Evolutionary conservation across 2,888 invertebrate genomes (phyloP), one percentile per base, ranked within the genome.

Genomic region (Epirrhoe alternata): DNA sequence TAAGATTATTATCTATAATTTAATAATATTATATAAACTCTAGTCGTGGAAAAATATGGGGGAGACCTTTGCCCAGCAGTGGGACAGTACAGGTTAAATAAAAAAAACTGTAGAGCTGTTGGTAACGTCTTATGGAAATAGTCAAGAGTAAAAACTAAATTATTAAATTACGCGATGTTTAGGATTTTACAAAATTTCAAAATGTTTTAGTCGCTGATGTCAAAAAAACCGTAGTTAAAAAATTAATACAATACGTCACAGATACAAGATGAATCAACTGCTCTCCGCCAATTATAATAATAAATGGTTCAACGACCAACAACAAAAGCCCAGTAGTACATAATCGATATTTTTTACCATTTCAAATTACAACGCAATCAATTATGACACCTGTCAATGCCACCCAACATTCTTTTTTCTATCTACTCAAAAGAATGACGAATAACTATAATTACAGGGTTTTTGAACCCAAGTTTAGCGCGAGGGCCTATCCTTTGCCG

Each of bases 381-480:
- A 68, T 69, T 51, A 65, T 52, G 17, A 51, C 62, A 66, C 67
- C 64, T 72, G 69, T 66, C 69, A 59, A 58, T 56, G 16, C 62
- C 58, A 62, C 62, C 50, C 5, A 59, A 55, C 64, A 54, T 56
- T 51, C 24, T 64, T 64, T 66, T 67, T 60, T 50, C 35, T 55
- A 42, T 56, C 50, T 30, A 38, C 14, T 30, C 30, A 45, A 16
- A 47, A 45, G 31, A 56, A 56, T 65, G 65, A 61, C 60, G 51
- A 38, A 65, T 65, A 17, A 24, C 16, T 14, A 17, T 50, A 54
- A 45, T 53, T 64, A 54, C 24, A 53, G 55, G 58, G 49, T 54
- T 58, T 57, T 50, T 66, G 61, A 65, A 66, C 66, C 66, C 42
- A 14, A 12, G 8, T 31, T 16, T 56, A 30, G 42, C 56, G 51